phyloP scores from a whole-genome alignment of 2,888 invertebrate genomes.

The Drosophila atripex region DNA sequence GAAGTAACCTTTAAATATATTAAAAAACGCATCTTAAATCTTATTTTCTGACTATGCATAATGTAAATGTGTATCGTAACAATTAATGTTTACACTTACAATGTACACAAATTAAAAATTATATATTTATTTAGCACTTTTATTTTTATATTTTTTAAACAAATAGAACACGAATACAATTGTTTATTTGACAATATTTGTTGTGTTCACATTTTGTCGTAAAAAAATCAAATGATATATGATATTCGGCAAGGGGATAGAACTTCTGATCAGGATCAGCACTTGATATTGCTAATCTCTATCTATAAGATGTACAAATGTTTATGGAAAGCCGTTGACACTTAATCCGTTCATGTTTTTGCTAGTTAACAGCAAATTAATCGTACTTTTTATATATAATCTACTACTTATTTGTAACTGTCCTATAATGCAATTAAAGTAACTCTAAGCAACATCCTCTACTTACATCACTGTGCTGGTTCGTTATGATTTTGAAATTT shows the following conservation, averaged over 20 bases:
- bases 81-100: slow-evolving; percentile 24
- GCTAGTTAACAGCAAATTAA: slow-evolving; percentile 53
- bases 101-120: slow-evolving; percentile 9
- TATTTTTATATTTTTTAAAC: neutral
- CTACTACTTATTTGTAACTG: slow-evolving; percentile 35
- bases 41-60: slow-evolving; percentile 12
- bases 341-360: slow-evolving; percentile 57
- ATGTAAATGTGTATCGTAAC: slow-evolving; percentile 25
- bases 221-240: neutral
- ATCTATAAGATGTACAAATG: slow-evolving; percentile 63
- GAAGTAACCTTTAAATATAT: neutral
- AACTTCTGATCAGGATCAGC: slow-evolving; percentile 23
- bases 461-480: slow-evolving; percentile 24
- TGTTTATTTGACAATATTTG: slow-evolving; percentile 31
- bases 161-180: neutral
- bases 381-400: slow-evolving; percentile 25
- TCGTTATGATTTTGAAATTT: slow-evolving; percentile 48
- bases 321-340: slow-evolving; percentile 57
- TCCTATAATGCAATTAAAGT: slow-evolving; percentile 31
- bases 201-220: slow-evolving; percentile 43
- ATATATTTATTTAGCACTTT: neutral
- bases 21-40: neutral
- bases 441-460: slow-evolving; percentile 29
- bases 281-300: slow-evolving; percentile 37
- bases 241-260: slow-evolving; percentile 4